Conservation (phyloP, 1,140 invertebrate genomes). For the Atta cephalotes region DNA sequence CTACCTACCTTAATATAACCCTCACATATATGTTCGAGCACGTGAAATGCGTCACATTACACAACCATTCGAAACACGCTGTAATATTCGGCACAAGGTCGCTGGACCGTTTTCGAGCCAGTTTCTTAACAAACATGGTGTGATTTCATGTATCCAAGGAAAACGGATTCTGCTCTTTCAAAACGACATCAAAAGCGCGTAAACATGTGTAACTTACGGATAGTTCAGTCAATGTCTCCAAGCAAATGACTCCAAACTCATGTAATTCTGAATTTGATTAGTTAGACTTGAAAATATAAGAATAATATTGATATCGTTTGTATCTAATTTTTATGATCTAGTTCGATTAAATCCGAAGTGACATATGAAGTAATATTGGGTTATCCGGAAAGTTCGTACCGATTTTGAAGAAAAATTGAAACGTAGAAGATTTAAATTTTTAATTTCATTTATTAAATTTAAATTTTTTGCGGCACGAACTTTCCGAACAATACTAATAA, state of each 20-base stretch:
- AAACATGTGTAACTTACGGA: neutral
- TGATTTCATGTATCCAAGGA: conserved; percentile 30
- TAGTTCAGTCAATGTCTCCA: neutral
- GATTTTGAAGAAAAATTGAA: too few species aligned
- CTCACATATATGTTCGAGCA: conserved; percentile 15
- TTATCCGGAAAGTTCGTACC: too few species aligned
- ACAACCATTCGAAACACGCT: conserved; percentile 62
- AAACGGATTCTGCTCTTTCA: neutral
- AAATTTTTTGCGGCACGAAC: too few species aligned
- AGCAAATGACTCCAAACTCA: neutral
- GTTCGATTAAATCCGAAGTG: neutral
- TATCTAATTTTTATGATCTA: too few species aligned
- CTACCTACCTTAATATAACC: conserved; percentile 54
- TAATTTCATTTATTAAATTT: too few species aligned
- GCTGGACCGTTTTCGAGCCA: conserved; percentile 70
- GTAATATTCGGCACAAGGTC: conserved; percentile 78
- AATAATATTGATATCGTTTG: neutral
- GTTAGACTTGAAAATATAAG: neutral
- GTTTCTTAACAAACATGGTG: conserved; percentile 36
- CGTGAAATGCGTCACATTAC: conserved; percentile 63
- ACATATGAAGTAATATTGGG: neutral
- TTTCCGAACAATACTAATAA: neutral
- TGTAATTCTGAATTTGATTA: neutral
- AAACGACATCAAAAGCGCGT: neutral
- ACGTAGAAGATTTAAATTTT: too few species aligned